Percentiles rank a stretch among this genome's conserved stretches.
Conservation (phyloP, 2,113 vertebrate species). For the Ranitomeya imitator region DNA sequence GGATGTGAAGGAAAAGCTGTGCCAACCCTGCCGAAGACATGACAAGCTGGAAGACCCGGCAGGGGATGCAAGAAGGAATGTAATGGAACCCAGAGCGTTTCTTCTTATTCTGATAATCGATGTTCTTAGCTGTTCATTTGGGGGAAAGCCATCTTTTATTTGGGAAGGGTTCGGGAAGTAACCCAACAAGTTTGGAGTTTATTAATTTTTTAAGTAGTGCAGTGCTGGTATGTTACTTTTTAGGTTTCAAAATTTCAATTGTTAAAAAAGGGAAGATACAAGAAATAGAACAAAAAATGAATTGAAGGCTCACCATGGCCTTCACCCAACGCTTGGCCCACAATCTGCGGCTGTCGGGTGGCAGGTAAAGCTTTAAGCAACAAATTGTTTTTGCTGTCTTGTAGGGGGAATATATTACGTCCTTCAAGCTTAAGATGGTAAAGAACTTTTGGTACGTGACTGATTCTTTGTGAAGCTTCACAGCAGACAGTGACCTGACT, state of each 20-base stretch:
- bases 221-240: not conserved
- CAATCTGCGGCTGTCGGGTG: not conserved
- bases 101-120: not conserved
- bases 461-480: not conserved
- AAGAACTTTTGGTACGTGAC: not conserved
- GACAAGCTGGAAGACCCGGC: not conserved
- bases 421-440: not conserved
- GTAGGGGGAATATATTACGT: not conserved
- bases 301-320: not conserved
- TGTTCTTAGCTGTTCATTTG: conserved; percentile 5
- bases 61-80: not conserved
- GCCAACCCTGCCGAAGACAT: not conserved
- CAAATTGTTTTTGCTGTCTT: not conserved
- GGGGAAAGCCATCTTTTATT: not conserved
- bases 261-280: conserved; percentile 20
- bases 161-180: not conserved
- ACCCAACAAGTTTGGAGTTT: not conserved
- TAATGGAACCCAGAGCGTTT: not conserved
- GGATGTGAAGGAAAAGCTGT: conserved; percentile 13
- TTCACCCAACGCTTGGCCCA: not conserved
- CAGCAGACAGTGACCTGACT: not conserved
- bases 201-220: not conserved
- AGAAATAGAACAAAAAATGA: not conserved
- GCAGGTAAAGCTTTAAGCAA: conserved; percentile 17
- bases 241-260: not conserved